Conservation (phyloP, 2,113 vertebrate species). For the Dolichallabes microphthalmus region DNA sequence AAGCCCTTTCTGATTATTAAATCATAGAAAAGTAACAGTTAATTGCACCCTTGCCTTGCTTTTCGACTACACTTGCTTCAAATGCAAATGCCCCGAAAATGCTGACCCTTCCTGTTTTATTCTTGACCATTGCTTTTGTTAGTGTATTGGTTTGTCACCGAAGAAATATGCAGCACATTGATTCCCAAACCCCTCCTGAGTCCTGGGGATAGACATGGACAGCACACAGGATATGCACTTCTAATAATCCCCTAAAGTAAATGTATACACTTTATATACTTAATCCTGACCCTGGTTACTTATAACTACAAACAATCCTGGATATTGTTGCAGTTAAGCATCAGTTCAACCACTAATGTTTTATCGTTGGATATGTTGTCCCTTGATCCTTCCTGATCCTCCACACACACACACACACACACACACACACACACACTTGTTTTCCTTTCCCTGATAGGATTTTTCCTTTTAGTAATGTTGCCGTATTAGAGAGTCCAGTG, state of each 20-base stretch:
- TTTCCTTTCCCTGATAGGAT: neutral
- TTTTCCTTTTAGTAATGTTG: neutral
- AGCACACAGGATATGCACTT: neutral
- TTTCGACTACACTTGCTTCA: neutral
- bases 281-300: neutral
- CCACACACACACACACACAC: neutral
- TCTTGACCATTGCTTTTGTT: neutral
- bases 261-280: neutral
- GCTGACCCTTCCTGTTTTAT: neutral
- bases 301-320: neutral
- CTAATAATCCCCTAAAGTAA: neutral
- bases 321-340: neutral
- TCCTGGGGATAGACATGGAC: neutral
- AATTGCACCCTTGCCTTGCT: neutral
- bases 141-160: neutral
- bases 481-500: neutral
- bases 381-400: neutral
- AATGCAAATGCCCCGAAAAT: neutral
- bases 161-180: neutral
- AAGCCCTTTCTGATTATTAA: neutral
- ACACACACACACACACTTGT: neutral
- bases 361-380: neutral
- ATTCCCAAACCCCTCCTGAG: neutral
- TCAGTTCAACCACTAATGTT: neutral
- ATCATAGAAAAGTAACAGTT: neutral